Evolutionary conservation across 2,113 vertebrate genomes (phyloP).

Genomic region (Chlorocebus sabaeus): DNA sequence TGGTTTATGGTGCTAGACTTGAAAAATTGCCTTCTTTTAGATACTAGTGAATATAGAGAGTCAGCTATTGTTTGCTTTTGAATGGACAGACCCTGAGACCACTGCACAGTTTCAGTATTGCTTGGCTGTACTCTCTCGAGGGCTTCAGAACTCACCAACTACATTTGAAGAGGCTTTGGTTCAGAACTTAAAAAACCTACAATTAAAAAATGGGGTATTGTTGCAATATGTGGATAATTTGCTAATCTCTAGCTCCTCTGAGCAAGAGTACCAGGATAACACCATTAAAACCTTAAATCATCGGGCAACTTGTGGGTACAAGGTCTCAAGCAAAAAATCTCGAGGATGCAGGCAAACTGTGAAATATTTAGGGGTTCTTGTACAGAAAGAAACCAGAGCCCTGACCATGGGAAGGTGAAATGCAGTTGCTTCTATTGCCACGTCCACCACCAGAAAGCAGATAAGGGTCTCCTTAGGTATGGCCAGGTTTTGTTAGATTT

Average conservation of each 20-base stretch:
- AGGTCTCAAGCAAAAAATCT: not conserved
- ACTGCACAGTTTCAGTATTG: not conserved
- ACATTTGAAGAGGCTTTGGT: not conserved
- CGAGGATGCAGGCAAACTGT: too few relatives aligned
- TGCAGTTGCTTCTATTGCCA: too few relatives aligned
- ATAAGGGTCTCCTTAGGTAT: not conserved
- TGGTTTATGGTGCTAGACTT: not conserved
- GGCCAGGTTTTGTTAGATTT: not conserved
- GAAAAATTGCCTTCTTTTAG: not conserved
- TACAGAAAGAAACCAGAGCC: too few relatives aligned
- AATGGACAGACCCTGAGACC: not conserved
- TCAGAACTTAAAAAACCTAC: not conserved
- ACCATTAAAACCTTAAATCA: too few relatives aligned
- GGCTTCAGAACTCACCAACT: not conserved
- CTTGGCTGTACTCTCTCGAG: not conserved
- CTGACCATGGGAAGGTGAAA: too few relatives aligned
- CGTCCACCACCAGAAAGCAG: not conserved
- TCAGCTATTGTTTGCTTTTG: not conserved
- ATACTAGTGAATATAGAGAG: not conserved
- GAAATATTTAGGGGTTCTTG: too few relatives aligned
- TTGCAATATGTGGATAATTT: not conserved
- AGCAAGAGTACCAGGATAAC: not conserved
- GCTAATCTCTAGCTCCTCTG: not conserved
- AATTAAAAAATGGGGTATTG: not conserved
- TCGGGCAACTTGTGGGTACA: not conserved